Evolutionary conservation across 2,113 vertebrate species (phyloP), one percentile per base, ranked within the genome.

Genomic region (Myiagra hebetior): DNA sequence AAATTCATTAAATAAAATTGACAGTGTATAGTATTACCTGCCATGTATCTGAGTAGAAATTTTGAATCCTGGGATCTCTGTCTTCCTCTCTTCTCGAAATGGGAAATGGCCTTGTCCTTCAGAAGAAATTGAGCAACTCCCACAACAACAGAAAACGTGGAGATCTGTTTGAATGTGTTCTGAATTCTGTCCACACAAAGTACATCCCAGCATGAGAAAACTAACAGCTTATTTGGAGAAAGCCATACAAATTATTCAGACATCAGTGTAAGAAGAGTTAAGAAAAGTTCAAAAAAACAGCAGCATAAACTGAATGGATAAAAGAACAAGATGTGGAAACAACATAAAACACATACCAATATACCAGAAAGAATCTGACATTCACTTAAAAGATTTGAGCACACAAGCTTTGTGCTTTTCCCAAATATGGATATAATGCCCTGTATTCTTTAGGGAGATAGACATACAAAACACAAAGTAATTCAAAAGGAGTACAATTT

Each of bases 1-100:
- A 49, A 81, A 52, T 35, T 39, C 14, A 46, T 76, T 46, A 63
- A 50, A 69, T 69, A 50, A 57, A 63, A 46, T 70, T 64, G n/a
- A 62, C 13, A 57, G 21, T 63, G 18, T 37, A 23, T 31, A 15
- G 19, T 24, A 52, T 96, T 98, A 98, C 96, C 96, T 97, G 96
- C 91, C 94, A 95, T 15, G 86, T 96, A 73, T 96, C 97, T 44
- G 94, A 97, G 89, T 96, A 96, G 79, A 98, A 98, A 73, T 96
- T 89, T 39, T 93, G 80, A 37, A 97, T 91, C 41, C 96, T 96
- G 15, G 93, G 86, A 68, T 98, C 95, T 65, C 95, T 93, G 41
- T 96, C 94, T 87, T 95, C 72, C 97, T 97, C 53, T 98, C 95
- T 33, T 97, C 92, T 79, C 96, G 62, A 47, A 97, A 52, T 75